Base-by-base conservation (phyloP, 2,113 vertebrate genomes). In the Emydura subglobosa region DNA sequence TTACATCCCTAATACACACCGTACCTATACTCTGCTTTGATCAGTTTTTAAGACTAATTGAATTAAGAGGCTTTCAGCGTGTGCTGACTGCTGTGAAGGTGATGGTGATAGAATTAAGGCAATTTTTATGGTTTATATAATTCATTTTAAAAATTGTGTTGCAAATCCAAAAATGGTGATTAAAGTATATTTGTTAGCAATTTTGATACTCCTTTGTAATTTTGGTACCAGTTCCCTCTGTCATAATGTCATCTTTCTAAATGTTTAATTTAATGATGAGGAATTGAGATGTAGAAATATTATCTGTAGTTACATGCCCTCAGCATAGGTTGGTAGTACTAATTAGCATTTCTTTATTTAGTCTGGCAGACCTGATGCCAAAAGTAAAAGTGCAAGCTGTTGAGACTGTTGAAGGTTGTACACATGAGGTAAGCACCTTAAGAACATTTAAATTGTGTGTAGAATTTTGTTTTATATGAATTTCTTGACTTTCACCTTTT, bases 381-480 rank as follows among this genome's bases (percentile, higher is more conserved):
- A 99, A 99, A 92, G 99, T 99, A 82, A 99, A 99, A 83, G 99
- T 99, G 50, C 99, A 99, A 78, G 99, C 98, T 79, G 99, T 99
- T 49, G 99, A 99, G 89, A 99, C 99, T 1, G 98, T 99, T 94
- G 99, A 99, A 97, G 99, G 99, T 49, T 99, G 99, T 94, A 99
- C 98, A 2, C 99, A 99, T 82, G 99, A 99, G 99, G 99, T 99
- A 92, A 98, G 98, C 86, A 31, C 44, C 16, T 2, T 83, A 13
- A 47, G 31, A 89, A 59, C 34, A 3, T 24, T 10, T 0, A 0
- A 50, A 44, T 25, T 51, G 78, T 68, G 4, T n/a, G 1, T 0
- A 25, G 17, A 3, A 3, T 86, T 57, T 4, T 89, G 76, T 49
- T 1, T 21, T 39, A 1, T 7, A 79, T 74, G 39, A 29, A 50